Base-by-base conservation (phyloP, 2,797 vertebrate species). In the Takifugu ocellatus region DNA sequence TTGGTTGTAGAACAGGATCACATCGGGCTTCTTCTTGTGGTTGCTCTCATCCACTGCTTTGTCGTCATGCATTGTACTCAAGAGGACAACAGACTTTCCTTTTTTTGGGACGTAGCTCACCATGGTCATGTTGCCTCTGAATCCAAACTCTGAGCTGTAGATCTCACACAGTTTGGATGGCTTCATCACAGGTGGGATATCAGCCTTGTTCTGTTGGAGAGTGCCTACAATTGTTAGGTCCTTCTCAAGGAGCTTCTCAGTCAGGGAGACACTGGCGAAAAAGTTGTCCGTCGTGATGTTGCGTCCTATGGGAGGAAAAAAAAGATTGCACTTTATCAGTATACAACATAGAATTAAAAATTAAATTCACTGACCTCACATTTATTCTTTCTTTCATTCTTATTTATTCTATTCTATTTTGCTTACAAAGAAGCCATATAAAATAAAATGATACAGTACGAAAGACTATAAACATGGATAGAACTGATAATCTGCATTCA, bases 231-330 rank as follows among this genome's bases (percentile, higher is more conserved):
- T 33, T 17, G 29, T 51, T 1, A 36, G 29, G 33, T 6, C n/a
- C 29, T 17, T 51, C 52, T 46, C 42, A 43, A 43, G 42, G 42
- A 43, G 42, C 42, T 43, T 43, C 42, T 43, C 42, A 43, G 42
- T 14, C 42, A 43, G 42, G 6, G 42, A 14, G 42, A 43, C 42
- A 43, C 42, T 43, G 12, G 42, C 6, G 42, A 16, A 43, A 6
- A 43, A 43, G 26, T 27, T 27, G 26, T 27, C 26, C 26, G 6
- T 27, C 6, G 26, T 27, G 26, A 27, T 27, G 26, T 27, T 21
- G 3, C 3, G 26, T 1, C 26, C 26, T 27, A 27, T 27, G 26
- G 6, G 26, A 27, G 26, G 21, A 21, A 21, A 21, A 21, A 21
- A 21, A 21, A 21, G 21, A 21, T 21, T 21, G 21, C 21, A 21